phyloP scores from a whole-genome alignment of 2,888 invertebrate species.

The Diplazon laetatorius region DNA sequence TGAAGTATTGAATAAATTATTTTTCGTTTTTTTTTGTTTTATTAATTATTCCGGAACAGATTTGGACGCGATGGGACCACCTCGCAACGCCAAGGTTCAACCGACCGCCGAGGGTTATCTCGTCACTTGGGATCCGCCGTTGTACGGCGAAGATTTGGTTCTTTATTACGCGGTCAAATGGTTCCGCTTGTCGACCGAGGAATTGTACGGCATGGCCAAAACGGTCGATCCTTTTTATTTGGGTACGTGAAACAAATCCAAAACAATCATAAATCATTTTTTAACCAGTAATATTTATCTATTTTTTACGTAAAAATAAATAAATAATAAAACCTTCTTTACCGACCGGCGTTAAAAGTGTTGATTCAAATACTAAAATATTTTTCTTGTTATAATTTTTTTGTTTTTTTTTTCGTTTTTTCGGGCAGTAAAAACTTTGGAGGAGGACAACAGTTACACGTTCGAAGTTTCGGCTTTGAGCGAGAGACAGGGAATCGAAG shows the following conservation, averaged over 20 bases:
- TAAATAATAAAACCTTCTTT: too few relatives aligned
- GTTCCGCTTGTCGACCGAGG: constrained; percentile 86
- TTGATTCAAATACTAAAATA: not conserved
- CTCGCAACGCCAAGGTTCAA: constrained; percentile 88
- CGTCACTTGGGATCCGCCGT: constrained; percentile 89
- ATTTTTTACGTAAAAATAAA: too few relatives aligned
- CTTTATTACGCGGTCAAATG: constrained; percentile 88
- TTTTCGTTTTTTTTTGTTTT: constrained; percentile 14
- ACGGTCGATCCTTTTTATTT: constrained; percentile 88
- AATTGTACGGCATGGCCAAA: constrained; percentile 87
- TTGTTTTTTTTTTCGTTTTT: not conserved
- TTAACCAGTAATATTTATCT: too few relatives aligned
- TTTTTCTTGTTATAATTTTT: not conserved
- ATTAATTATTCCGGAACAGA: too few relatives aligned
- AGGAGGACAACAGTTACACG: constrained; percentile 89
- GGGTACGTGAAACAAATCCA: constrained; percentile 75
- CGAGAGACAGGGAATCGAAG: constrained; percentile 83
- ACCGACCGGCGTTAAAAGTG: not conserved
- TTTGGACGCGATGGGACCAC: constrained; percentile 84
- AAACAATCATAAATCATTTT: not conserved
- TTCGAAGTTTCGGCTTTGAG: constrained; percentile 89
- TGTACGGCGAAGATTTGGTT: constrained; percentile 84
- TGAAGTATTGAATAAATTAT: not conserved
- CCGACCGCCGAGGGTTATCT: constrained; percentile 90
- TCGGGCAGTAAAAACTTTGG: constrained; percentile 86